Percentiles rank a stretch among this genome's conserved stretches.
Conservation (phyloP, 1,140 invertebrate genomes). For the Andrena cerasifolii region DNA sequence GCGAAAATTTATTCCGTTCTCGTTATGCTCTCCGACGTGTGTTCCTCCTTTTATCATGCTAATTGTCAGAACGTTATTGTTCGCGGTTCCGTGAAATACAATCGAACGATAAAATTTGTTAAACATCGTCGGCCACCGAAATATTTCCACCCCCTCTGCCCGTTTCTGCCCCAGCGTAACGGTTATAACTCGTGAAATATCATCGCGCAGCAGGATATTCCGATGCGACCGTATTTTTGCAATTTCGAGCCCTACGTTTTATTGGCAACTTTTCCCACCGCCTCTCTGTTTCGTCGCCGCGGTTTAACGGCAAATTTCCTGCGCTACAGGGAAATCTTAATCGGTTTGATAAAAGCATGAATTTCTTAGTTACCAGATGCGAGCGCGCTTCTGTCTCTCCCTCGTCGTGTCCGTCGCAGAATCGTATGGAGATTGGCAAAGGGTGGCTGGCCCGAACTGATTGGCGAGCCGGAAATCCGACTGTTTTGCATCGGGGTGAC, state of each 20-base stretch:
- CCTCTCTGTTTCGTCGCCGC: background rate
- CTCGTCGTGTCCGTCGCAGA: background rate
- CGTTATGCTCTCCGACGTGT: conserved; percentile 49
- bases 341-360: background rate
- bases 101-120: conserved; percentile 53
- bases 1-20: conserved; percentile 45
- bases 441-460: conserved; percentile 67
- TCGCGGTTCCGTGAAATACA: conserved; percentile 31
- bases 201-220: conserved; percentile 15
- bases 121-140: conserved; percentile 35
- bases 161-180: background rate
- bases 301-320: background rate
- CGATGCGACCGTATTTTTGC: conserved; percentile 13
- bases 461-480: conserved; percentile 70
- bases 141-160: conserved; percentile 31
- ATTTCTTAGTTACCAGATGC: too few relatives aligned
- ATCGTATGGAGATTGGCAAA: conserved; percentile 72
- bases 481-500: conserved; percentile 56
- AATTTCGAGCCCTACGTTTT: conserved; percentile 24
- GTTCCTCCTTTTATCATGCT: conserved; percentile 48
- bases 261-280: conserved; percentile 14
- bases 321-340: too few relatives aligned
- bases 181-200: conserved; percentile 28
- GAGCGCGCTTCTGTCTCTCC: background rate
- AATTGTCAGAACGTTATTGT: conserved; percentile 54